phyloP scores from a whole-genome alignment of 35 echinoderm and acorn worm species.

The Eucidaris tribuloides region DNA sequence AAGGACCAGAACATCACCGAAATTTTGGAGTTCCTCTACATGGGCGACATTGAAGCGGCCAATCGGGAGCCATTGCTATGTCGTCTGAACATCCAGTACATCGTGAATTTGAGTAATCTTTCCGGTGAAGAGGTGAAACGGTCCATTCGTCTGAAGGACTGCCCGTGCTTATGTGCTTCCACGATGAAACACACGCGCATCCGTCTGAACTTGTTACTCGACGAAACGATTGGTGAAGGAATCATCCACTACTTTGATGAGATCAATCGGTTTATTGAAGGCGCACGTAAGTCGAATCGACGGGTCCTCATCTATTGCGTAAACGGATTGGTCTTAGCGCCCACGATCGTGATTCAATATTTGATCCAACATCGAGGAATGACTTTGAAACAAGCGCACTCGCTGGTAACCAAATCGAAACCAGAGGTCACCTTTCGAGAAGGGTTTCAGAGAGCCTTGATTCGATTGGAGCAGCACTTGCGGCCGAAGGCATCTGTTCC shows the following conservation, averaged over 20 bases:
- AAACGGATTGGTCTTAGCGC: conserved; percentile 50
- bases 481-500: conserved; percentile 33
- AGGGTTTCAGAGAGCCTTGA: conserved; percentile 64
- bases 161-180: conserved; percentile 85
- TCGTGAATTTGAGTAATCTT: conserved; percentile 82
- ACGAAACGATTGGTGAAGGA: conserved; percentile 56
- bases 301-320: conserved; percentile 76
- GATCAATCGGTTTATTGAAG: conserved; percentile 82
- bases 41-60: conserved; percentile 82
- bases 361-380: conserved; percentile 66
- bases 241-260: conserved; percentile 87
- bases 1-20: conserved; percentile 78
- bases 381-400: conserved; percentile 65
- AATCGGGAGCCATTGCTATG: conserved; percentile 79
- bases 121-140: conserved; percentile 54
- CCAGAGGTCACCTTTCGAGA: conserved; percentile 42
- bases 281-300: conserved; percentile 58
- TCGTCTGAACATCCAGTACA: conserved; percentile 63
- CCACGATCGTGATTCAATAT: conserved; percentile 77
- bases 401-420: conserved; percentile 50
- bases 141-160: conserved; percentile 70
- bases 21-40: conserved; percentile 72
- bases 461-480: conserved; percentile 57
- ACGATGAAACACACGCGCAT: conserved; percentile 76
- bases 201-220: conserved; percentile 58